phyloP scores from a whole-genome alignment of 2,113 vertebrate species.

The Strix uralensis region DNA sequence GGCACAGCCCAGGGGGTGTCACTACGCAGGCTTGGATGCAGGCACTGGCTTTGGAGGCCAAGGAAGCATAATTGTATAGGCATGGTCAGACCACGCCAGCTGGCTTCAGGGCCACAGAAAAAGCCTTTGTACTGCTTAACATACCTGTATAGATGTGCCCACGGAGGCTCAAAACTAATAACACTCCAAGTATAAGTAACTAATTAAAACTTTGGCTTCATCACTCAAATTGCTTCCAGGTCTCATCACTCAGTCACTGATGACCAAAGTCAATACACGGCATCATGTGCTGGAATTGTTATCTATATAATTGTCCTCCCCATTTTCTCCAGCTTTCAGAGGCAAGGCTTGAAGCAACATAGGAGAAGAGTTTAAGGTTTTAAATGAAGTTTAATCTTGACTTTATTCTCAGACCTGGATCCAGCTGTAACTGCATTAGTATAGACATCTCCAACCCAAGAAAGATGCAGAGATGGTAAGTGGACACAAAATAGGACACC shows the following conservation, averaged over 20 bases:
- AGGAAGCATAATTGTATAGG: not conserved
- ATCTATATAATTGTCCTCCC: not conserved
- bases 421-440: not conserved
- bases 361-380: not conserved
- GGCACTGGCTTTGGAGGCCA: not conserved
- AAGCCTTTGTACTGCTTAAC: not conserved
- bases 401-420: not conserved
- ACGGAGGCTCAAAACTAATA: not conserved
- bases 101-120: not conserved
- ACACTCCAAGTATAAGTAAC: not conserved
- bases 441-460: not conserved
- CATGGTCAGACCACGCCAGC: rapidly evolving
- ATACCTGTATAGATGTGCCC: rapidly evolving
- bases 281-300: not conserved
- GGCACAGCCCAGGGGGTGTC: not conserved
- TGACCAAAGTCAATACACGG: not conserved
- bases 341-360: not conserved
- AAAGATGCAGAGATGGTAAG: not conserved
- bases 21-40: not conserved
- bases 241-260: not conserved
- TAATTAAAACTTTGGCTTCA: not conserved
- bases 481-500: not conserved
- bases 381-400: not conserved
- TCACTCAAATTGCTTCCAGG: not conserved
- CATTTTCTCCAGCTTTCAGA: not conserved